Conservation (phyloP, 1,140 invertebrate species). For the Drosophila equinoxialis region DNA sequence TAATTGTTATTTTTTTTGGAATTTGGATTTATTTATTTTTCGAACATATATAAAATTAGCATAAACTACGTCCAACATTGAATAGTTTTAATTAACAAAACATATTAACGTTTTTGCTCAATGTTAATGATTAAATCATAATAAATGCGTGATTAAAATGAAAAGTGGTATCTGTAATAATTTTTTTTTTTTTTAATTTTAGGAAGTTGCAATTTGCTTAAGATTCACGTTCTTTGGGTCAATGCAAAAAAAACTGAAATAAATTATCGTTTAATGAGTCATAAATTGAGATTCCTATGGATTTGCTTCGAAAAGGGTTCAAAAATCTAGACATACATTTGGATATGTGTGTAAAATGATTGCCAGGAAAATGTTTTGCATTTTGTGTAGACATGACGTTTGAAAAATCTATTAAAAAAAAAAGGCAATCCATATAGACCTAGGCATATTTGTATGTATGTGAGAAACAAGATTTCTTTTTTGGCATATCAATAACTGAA, state of each 20-base stretch:
- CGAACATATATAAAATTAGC: too few relatives aligned
- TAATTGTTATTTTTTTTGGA: too few relatives aligned
- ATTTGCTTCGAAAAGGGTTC: slow-evolving; percentile 10
- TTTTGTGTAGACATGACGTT: slow-evolving; percentile 52
- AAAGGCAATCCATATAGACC: slow-evolving; percentile 45
- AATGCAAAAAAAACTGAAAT: neutral
- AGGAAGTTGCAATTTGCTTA: slow-evolving; percentile 28
- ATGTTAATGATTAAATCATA: neutral
- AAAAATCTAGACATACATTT: slow-evolving; percentile 9
- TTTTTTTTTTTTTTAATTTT: neutral
- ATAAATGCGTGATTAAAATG: neutral
- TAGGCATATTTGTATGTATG: slow-evolving; percentile 24
- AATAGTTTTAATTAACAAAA: neutral
- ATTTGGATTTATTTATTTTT: too few relatives aligned
- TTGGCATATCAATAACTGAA: slow-evolving; percentile 81
- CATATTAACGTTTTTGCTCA: neutral
- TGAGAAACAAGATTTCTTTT: slow-evolving; percentile 60
- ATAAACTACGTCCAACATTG: too few relatives aligned
- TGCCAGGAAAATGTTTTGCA: slow-evolving; percentile 43
- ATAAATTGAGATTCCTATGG: slow-evolving; percentile 11
- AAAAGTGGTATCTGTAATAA: neutral
- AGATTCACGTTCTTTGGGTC: slow-evolving; percentile 34
- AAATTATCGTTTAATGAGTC: slow-evolving; percentile 26
- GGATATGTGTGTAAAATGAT: slow-evolving; percentile 21
- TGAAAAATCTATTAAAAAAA: slow-evolving; percentile 59